These are phyloP conservation scores for Hypomecis atomaria DNA, from an alignment of 2,888 invertebrate genomes.

Conservation along the genomic window DNA sequence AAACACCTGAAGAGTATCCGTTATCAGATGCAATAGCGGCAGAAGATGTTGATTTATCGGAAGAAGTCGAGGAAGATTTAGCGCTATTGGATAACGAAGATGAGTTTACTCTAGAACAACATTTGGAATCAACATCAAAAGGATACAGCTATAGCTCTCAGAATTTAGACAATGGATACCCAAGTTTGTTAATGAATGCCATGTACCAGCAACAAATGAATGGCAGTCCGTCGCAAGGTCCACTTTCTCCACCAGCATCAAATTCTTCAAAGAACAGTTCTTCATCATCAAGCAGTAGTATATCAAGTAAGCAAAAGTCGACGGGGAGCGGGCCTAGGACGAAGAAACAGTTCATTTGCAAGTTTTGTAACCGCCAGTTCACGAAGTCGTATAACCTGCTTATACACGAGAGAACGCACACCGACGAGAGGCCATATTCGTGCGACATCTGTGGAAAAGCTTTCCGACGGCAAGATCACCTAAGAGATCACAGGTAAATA, in stretches of 20 bases:
- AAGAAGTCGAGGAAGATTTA: conserved; percentile 90
- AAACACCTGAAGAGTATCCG: conserved; percentile 79
- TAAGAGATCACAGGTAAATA: conserved; percentile 94
- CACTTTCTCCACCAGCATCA: conserved; percentile 74
- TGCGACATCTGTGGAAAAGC: conserved; percentile 99
- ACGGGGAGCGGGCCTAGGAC: conserved; percentile 90
- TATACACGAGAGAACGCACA: conserved; percentile 98
- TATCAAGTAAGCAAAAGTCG: conserved; percentile 78
- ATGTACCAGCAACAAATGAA: conserved; percentile 86
- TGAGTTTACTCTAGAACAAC: conserved; percentile 86
- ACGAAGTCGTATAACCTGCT: conserved; percentile 98
- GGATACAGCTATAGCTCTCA: conserved; percentile 78
- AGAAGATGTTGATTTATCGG: conserved; percentile 88
- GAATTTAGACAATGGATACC: conserved; percentile 87
- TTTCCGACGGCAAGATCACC: conserved; percentile 98
- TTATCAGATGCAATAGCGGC: conserved; percentile 81
- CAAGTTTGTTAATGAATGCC: conserved; percentile 88
- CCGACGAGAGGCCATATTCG: conserved; percentile 98
- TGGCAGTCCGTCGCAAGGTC: conserved; percentile 76
- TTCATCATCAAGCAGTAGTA: conserved; percentile 75
- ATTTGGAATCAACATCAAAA: conserved; percentile 77
- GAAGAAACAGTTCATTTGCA: conserved; percentile 99
- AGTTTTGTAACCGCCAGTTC: conserved; percentile 98
- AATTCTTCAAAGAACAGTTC: conserved; percentile 80
- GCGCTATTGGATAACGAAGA: conserved; percentile 91